These are phyloP conservation scores for Allobates femoralis DNA, from an alignment of 2,797 vertebrate species.

Conservation along the genomic window DNA sequence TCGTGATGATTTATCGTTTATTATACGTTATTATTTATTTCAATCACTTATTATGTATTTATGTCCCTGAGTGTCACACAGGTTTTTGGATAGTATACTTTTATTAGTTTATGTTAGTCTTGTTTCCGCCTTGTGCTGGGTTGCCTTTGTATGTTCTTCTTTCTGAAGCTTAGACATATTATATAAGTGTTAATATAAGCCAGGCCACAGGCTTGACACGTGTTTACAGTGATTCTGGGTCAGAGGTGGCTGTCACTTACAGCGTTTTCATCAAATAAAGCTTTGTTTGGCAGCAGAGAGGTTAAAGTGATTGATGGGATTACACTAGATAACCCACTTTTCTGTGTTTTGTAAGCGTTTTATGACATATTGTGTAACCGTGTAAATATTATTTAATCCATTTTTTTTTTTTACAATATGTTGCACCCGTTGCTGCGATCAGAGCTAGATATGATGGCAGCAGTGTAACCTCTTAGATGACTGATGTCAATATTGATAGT, in stretches of 20 bases:
- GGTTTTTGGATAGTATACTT: too few relatives aligned
- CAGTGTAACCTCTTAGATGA: too few relatives aligned
- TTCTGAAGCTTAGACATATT: slow-evolving; percentile 13
- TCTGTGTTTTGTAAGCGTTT: slow-evolving; percentile 6
- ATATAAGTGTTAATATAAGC: slow-evolving; percentile 31
- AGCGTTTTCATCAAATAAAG: slow-evolving; percentile 22
- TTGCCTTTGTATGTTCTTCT: neutral
- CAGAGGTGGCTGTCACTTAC: slow-evolving; percentile 27
- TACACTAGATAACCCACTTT: neutral
- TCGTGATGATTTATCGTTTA: too few relatives aligned
- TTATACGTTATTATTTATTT: too few relatives aligned
- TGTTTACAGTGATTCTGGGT: slow-evolving; percentile 22
- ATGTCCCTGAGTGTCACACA: too few relatives aligned
- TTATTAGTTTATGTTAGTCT: neutral
- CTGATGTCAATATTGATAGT: too few relatives aligned
- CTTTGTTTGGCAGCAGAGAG: slow-evolving; percentile 8
- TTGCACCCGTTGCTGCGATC: too few relatives aligned
- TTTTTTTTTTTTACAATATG: neutral
- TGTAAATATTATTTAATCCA: neutral
- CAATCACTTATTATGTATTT: too few relatives aligned
- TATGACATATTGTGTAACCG: slow-evolving; percentile 7
- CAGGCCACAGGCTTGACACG: slow-evolving; percentile 19
- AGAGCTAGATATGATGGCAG: too few relatives aligned
- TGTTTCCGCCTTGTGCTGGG: neutral
- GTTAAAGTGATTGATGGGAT: slow-evolving; percentile 29